Evolutionary conservation across 2,113 vertebrate species (phyloP).

Genomic region (Cervus canadensis): DNA sequence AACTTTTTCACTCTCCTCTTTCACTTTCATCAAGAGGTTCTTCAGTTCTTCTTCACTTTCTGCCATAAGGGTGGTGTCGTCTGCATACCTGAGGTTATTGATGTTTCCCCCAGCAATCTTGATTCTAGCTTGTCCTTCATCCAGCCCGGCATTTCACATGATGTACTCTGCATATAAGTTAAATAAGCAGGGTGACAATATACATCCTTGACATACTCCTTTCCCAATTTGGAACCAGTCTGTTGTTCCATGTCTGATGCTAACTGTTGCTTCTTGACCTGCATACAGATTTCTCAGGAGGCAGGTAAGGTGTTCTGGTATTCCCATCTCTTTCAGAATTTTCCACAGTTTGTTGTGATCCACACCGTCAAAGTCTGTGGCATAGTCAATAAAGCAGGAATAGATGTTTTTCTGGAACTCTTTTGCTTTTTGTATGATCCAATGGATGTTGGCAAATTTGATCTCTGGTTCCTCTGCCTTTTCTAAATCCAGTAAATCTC

Average conservation of each 20-base stretch:
- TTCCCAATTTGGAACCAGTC: background rate
- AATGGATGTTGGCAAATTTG: background rate
- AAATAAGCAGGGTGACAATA: background rate
- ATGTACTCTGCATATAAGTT: background rate
- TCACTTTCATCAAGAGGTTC: background rate
- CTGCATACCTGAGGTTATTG: background rate
- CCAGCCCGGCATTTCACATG: background rate
- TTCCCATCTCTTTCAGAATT: background rate
- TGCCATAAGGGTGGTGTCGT: background rate
- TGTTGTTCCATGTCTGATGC: background rate
- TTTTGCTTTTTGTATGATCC: background rate
- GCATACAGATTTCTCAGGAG: background rate
- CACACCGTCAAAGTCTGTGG: background rate
- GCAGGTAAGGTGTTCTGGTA: background rate
- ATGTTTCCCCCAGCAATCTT: background rate
- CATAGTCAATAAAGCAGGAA: background rate
- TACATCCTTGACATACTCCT: background rate
- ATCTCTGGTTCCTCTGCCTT: background rate
- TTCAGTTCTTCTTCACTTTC: background rate
- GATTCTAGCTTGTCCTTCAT: background rate
- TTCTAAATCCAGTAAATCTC: background rate
- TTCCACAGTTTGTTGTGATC: background rate
- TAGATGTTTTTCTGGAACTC: background rate
- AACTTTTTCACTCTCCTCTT: background rate
- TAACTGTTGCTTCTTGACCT: background rate